Percentiles rank a stretch among this genome's conserved stretches.
Evolutionary conservation across 2,113 vertebrate species (phyloP).

Genomic region (Psilopogon haemacephalus): DNA sequence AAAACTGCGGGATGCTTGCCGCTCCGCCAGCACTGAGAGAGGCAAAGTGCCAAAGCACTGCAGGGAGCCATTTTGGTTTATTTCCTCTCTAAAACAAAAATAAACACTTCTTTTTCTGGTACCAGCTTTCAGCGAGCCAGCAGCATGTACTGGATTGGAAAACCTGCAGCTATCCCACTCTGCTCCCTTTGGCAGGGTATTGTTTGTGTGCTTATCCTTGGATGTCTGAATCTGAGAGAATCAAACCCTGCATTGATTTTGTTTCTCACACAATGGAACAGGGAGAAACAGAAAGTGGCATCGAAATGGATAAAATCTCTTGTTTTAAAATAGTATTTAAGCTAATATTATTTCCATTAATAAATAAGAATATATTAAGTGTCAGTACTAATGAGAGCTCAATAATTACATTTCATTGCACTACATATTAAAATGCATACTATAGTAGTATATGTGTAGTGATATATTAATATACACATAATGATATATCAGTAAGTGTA

Average conservation of each 20-base stretch:
- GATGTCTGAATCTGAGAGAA: neutral
- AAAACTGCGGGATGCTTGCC: neutral
- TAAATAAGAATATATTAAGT: neutral
- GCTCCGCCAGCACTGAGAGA: neutral
- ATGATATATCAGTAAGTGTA: neutral
- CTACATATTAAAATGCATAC: neutral
- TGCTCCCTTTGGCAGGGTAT: neutral
- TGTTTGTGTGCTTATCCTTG: too few relatives aligned
- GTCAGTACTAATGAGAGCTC: neutral
- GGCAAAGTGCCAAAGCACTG: neutral
- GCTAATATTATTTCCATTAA: neutral
- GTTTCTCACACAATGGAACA: neutral
- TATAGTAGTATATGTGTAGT: too few relatives aligned
- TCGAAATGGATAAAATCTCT: neutral
- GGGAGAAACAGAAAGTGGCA: neutral
- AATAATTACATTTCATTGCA: neutral
- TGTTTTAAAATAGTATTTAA: too few relatives aligned
- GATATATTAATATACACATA: too few relatives aligned
- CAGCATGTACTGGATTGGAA: neutral
- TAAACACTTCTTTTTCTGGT: neutral
- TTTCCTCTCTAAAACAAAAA: conserved; percentile 43
- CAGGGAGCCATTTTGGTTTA: neutral
- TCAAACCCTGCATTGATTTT: neutral
- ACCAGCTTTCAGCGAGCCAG: neutral
- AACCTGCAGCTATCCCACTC: neutral